Evolutionary conservation across 1,140 invertebrate species (phyloP).

Genomic region (Drosophila dunni): DNA sequence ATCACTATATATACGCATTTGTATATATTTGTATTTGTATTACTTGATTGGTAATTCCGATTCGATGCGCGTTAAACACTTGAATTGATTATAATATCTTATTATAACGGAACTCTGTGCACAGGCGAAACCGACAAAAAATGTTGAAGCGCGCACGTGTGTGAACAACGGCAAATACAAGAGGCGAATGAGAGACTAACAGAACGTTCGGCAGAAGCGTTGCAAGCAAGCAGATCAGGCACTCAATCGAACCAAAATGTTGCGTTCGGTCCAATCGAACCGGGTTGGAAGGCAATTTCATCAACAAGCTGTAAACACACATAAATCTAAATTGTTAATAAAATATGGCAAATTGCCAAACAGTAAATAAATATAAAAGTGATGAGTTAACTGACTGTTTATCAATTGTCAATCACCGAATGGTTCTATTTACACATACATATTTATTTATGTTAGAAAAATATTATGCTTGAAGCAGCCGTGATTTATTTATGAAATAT

Average conservation of each 20-base stretch:
- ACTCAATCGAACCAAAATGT: slow-evolving; percentile 12
- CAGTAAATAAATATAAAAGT: not conserved
- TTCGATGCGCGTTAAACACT: not conserved
- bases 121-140: slow-evolving; percentile 17
- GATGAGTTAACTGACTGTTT: not conserved
- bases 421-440: not conserved
- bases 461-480: too few species aligned
- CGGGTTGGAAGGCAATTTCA: slow-evolving; percentile 24
- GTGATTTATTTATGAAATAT: too few species aligned
- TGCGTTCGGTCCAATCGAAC: slow-evolving; percentile 4
- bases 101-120: slow-evolving; percentile 14
- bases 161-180: slow-evolving; percentile 38
- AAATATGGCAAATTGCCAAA: not conserved
- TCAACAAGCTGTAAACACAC: slow-evolving; percentile 20
- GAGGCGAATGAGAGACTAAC: slow-evolving; percentile 48
- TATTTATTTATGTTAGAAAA: not conserved
- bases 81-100: slow-evolving; percentile 12
- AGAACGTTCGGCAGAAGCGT: not conserved
- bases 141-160: slow-evolving; percentile 27
- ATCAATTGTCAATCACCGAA: not conserved
- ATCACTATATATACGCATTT: not conserved
- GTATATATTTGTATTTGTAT: not conserved
- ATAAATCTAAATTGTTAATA: slow-evolving; percentile 12
- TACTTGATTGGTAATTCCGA: slow-evolving; percentile 1
- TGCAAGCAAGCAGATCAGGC: slow-evolving; percentile 38